Conservation (phyloP, 2,113 vertebrate genomes). For the Elephas maximus region DNA sequence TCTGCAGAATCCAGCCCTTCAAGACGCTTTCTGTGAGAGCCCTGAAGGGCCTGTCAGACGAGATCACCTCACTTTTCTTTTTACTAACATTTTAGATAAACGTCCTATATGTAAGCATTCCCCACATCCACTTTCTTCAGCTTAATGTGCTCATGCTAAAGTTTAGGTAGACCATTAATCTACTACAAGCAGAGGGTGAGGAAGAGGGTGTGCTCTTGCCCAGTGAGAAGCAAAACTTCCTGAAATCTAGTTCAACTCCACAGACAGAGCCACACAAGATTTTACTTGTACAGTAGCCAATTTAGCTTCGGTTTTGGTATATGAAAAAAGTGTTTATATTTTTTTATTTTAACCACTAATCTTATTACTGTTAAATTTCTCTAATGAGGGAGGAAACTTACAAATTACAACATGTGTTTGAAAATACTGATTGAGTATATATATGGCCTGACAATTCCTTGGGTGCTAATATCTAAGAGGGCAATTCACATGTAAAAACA, state of each 20-base stretch:
- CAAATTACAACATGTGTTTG: background rate
- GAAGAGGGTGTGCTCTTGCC: no score
- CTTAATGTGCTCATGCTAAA: background rate
- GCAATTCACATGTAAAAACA: background rate
- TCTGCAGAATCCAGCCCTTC: background rate
- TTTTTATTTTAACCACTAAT: constrained; percentile 2
- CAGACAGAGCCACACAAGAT: background rate
- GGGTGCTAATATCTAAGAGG: background rate
- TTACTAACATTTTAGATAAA: background rate
- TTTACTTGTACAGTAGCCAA: background rate
- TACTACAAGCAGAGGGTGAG: background rate
- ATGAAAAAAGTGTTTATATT: background rate
- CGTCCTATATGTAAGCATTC: background rate
- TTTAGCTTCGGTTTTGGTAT: background rate
- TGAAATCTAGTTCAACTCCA: background rate
- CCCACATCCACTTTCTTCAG: background rate
- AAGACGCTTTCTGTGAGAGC: fast-evolving
- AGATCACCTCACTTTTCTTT: background rate
- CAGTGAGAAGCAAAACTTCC: background rate
- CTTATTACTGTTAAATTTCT: constrained; percentile 9
- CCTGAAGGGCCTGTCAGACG: fast-evolving
- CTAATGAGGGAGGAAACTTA: background rate
- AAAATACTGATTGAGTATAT: background rate
- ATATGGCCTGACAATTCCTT: background rate
- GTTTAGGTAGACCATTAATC: background rate